A percentile compares a stretch with the other conserved stretches of the same genome.
Evolutionary conservation across 2,797 vertebrate species (phyloP).

Genomic region (Glyptemys insculpta): DNA sequence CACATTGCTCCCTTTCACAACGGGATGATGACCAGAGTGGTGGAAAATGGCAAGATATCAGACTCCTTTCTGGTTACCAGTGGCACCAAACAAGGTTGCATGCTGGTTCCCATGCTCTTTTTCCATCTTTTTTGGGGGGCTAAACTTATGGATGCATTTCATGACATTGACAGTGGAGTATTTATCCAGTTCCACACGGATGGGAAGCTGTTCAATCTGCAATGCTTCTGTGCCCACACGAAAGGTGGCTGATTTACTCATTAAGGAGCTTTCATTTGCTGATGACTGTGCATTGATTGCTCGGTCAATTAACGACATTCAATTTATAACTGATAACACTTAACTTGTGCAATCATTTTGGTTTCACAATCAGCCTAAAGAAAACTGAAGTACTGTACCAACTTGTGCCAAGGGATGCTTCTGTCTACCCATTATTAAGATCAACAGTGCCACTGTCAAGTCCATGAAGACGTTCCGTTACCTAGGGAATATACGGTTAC

Average conservation of each 20-base stretch:
- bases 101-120: neutral
- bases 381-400: neutral
- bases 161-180: neutral
- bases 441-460: neutral
- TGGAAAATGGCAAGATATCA: neutral
- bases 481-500: neutral
- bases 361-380: neutral
- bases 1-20: neutral
- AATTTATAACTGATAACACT: neutral
- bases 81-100: neutral
- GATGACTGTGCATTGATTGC: neutral
- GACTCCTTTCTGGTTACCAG: neutral
- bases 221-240: neutral
- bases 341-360: neutral
- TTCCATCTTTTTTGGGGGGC: neutral
- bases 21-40: neutral
- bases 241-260: neutral
- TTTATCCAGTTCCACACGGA: neutral
- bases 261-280: neutral
- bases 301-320: neutral
- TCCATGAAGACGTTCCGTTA: neutral
- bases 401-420: neutral
- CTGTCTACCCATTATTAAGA: neutral
- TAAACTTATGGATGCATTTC: neutral
- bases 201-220: neutral